Percentiles rank a stretch among this genome's conserved stretches.
Evolutionary conservation across 2,888 invertebrate genomes (phyloP).

Genomic region (Penaeus monodon): DNA sequence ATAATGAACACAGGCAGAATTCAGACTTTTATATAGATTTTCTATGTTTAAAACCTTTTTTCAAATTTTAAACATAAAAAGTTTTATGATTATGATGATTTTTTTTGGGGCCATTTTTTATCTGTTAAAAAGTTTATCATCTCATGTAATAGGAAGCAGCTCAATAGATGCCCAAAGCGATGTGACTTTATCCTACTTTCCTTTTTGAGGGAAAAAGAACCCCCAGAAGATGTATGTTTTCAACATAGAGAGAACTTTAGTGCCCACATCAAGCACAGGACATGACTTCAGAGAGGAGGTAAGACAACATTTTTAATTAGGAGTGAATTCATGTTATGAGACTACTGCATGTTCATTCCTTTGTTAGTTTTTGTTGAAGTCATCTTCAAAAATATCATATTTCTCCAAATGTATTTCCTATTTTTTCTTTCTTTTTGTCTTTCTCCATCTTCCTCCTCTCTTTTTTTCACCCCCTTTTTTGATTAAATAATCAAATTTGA

Average conservation of each 20-base stretch:
- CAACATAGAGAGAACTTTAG: constrained; percentile 54
- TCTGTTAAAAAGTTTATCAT: background rate
- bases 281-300: constrained; percentile 61
- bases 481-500: background rate
- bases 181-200: constrained; percentile 54
- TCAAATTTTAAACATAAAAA: no score
- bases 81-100: no score
- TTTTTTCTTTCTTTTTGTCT: no score
- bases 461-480: background rate
- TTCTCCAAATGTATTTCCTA: no score
- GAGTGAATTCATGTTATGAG: background rate
- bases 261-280: constrained; percentile 56
- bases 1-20: no score
- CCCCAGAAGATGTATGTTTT: constrained; percentile 46
- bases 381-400: no score
- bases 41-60: no score
- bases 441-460: background rate
- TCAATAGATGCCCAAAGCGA: constrained; percentile 58
- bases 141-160: constrained; percentile 43
- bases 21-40: no score
- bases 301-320: background rate
- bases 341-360: background rate
- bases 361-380: no score
- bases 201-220: constrained; percentile 51
- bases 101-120: background rate